Conservation (phyloP, 2,797 vertebrate species). For the Acrocephalus scirpaceus region DNA sequence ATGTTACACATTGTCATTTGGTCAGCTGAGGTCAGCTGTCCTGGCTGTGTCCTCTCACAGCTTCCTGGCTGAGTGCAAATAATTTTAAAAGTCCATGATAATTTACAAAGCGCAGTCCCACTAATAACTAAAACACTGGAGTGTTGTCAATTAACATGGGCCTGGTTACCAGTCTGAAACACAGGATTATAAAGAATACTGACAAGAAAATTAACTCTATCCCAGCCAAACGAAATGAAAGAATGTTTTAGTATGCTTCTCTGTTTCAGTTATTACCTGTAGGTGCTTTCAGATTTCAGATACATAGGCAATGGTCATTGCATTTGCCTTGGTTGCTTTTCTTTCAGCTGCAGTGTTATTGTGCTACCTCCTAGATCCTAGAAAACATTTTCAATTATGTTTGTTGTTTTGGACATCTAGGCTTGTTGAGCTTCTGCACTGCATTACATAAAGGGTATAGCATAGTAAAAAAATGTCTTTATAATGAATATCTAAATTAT, state of each 20-base stretch:
- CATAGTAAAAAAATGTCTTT: neutral
- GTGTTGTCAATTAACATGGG: neutral
- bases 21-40: neutral
- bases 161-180: neutral
- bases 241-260: neutral
- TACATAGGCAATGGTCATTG: rapidly evolving
- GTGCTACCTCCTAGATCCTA: neutral
- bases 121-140: neutral
- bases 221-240: neutral
- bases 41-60: neutral
- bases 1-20: neutral
- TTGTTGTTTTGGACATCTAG: neutral
- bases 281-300: neutral
- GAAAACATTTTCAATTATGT: neutral
- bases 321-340: neutral
- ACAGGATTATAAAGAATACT: neutral
- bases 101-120: neutral
- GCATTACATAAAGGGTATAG: neutral
- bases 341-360: neutral
- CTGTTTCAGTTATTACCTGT: neutral
- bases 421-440: neutral
- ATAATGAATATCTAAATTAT: neutral
- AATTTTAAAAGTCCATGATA: neutral
- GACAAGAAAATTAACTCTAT: neutral
- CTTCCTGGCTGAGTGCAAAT: neutral